These are phyloP conservation scores for Rhodeus uyekii DNA, from an alignment of 2,797 vertebrate species.

Conservation along the genomic window DNA sequence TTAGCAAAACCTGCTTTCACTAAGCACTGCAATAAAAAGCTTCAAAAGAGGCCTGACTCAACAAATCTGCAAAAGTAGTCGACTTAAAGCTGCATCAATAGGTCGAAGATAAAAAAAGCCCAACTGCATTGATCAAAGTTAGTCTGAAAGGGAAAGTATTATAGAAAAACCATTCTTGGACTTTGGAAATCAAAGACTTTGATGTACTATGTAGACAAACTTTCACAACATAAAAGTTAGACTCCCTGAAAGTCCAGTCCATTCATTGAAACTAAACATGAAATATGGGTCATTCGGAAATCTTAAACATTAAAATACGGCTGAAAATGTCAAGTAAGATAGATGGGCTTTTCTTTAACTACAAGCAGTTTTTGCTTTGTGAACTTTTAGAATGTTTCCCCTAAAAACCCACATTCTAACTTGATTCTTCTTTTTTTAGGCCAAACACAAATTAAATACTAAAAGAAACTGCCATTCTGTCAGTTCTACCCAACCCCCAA, in stretches of 20 bases:
- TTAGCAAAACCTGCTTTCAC: neutral
- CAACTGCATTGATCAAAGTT: constrained; percentile 6
- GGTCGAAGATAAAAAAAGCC: neutral
- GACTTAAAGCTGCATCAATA: constrained; percentile 3
- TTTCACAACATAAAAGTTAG: neutral
- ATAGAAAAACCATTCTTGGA: neutral
- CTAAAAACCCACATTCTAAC: too few species aligned
- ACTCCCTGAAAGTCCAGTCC: neutral
- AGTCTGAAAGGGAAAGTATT: constrained; percentile 2
- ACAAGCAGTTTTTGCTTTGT: neutral
- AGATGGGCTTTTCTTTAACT: neutral
- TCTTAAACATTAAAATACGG: neutral
- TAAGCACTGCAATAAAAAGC: constrained; percentile 5
- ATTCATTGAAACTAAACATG: neutral
- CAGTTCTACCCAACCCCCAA: too few species aligned
- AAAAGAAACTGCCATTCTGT: too few species aligned
- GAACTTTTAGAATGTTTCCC: neutral
- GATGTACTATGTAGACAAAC: neutral
- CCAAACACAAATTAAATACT: too few species aligned
- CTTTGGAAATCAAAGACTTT: constrained; percentile 15
- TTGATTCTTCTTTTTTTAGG: too few species aligned
- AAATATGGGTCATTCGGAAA: neutral
- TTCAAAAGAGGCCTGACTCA: constrained; percentile 23
- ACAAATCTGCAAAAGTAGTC: constrained; percentile 15
- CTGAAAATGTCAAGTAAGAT: neutral